Conservation (phyloP, 2,797 vertebrate species). For the Mormyrus proboscirostris region DNA sequence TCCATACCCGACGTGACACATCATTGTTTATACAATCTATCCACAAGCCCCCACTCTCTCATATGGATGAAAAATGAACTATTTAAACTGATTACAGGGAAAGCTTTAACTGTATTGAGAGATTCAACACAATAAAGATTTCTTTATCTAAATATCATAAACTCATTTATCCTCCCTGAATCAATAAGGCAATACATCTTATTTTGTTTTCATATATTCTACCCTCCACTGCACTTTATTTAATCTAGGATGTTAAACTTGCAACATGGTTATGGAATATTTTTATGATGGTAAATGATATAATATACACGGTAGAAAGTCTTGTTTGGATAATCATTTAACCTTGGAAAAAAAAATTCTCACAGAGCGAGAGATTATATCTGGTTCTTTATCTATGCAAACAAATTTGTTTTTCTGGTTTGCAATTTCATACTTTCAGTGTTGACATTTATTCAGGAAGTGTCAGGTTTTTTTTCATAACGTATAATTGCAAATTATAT, state of each 20-base stretch:
- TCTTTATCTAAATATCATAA: conserved; percentile 85
- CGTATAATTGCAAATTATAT: background rate
- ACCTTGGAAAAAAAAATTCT: conserved; percentile 38
- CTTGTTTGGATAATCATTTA: conserved; percentile 39
- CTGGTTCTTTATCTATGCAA: background rate
- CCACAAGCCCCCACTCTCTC: conserved; percentile 65
- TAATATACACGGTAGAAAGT: conserved; percentile 31
- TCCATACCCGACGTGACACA: conserved; percentile 71
- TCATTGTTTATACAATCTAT: conserved; percentile 70
- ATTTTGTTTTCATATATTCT: conserved; percentile 41
- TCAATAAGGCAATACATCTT: conserved; percentile 76
- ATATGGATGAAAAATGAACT: conserved; percentile 77
- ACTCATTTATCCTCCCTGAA: conserved; percentile 74
- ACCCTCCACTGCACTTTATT: conserved; percentile 30
- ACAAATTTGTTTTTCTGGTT: conserved; percentile 32
- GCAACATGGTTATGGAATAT: conserved; percentile 44
- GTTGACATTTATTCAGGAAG: background rate
- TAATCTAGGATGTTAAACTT: conserved; percentile 44
- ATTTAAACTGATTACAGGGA: conserved; percentile 74
- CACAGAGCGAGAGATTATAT: conserved; percentile 28
- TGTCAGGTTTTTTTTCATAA: background rate
- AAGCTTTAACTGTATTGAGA: conserved; percentile 62
- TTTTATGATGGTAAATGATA: conserved; percentile 39
- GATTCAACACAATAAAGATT: conserved; percentile 77
- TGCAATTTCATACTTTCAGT: conserved; percentile 1